Evolutionary conservation across 2,888 invertebrate genomes (phyloP).

Genomic region (Patella depressa): DNA sequence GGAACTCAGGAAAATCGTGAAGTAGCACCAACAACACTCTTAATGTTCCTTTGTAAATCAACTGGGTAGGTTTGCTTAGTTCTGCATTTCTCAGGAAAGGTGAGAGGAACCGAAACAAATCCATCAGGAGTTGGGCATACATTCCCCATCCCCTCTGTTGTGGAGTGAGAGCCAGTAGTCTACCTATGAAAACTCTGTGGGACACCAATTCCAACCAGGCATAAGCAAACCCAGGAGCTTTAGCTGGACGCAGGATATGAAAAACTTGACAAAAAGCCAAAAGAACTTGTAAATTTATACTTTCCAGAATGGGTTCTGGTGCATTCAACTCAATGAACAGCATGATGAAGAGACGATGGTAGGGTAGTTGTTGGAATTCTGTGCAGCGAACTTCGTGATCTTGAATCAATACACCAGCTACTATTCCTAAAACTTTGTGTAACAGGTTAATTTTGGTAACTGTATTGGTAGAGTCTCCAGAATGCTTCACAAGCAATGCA

Average conservation of each 20-base stretch:
- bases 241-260: conserved; percentile 90
- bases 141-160: conserved; percentile 97
- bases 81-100: conserved; percentile 98
- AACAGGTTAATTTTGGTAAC: conserved; percentile 96
- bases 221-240: conserved; percentile 96
- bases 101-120: conserved; percentile 95
- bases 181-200: conserved; percentile 94
- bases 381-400: conserved; percentile 93
- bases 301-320: conserved; percentile 87
- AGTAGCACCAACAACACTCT: conserved; percentile 93
- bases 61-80: conserved; percentile 91
- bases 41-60: conserved; percentile 91
- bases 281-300: conserved; percentile 89
- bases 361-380: conserved; percentile 97
- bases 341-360: conserved; percentile 96
- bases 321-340: conserved; percentile 96
- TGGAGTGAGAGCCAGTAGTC: conserved; percentile 81
- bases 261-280: conserved; percentile 91
- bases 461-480: conserved; percentile 79
- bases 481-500: conserved; percentile 88
- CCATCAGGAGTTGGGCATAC: conserved; percentile 95
- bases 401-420: conserved; percentile 93
- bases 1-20: conserved; percentile 99
- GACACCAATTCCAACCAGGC: conserved; percentile 99
- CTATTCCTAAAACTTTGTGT: conserved; percentile 92